Evolutionary conservation across 2,888 invertebrate genomes (phyloP), one percentile per base, ranked within the genome.

Genomic region (Ischnus inquisitorius): DNA sequence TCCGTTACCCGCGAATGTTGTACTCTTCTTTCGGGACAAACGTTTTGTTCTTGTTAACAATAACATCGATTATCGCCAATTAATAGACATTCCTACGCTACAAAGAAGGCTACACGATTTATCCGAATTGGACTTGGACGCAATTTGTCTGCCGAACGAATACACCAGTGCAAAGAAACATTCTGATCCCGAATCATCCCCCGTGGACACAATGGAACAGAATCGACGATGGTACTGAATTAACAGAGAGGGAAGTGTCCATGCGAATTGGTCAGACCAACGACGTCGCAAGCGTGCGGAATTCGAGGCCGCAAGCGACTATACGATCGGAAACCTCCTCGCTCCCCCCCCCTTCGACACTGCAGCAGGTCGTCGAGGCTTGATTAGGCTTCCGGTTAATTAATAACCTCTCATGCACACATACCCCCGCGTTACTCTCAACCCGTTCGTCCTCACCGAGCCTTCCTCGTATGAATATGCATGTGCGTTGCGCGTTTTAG

Each of bases 301-400:
- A 82, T 83, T 75, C 79, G 75, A 75, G 71, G 79, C 83, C 83
- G 79, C 83, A 71, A 79, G 69, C 79, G 69, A 64, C 69, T 54
- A 72, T 60, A 62, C 67, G 67, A 19, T 12, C 68, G 62, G 62
- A 68, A 64, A 79, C 54, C 69, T 46, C n/a, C 46, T n/a, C 46
- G 46, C 3, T 46, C n/a, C 46, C 12, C 46, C 10, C 3, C 83
- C 78, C 82, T 79, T 75, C 83, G 83, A 79, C 69, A 65, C 79
- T 64, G 51, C 78, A 54, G 46, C 64, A 75, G 78, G 57, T 79
- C 81, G 82, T 84, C 91, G 89, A 92, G 90, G 93, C 94, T 94
- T 94, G 94, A 94, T 94, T 94, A 94, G 94, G 94, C 94, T 94
- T 94, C 94, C 94, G 94, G 94, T 94, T 94, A 94, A 95, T 95